A percentile compares a stretch with the other conserved stretches of the same genome.
Evolutionary conservation across 2,888 invertebrate genomes (phyloP).

Genomic region (Gasteruption jaculator): DNA sequence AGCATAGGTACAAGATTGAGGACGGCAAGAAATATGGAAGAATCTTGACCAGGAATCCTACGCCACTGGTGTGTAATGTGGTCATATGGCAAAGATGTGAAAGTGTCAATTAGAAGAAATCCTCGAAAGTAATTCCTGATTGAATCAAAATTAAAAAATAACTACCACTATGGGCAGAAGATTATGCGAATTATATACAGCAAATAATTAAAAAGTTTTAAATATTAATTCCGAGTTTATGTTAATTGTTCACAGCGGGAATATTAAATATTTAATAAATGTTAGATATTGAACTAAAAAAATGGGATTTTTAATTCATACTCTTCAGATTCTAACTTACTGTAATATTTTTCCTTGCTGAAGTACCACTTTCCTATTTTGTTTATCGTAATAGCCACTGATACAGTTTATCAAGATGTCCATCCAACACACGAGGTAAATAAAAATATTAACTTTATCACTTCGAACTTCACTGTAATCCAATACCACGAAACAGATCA

Average conservation of each 20-base stretch:
- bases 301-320: too few species aligned
- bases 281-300: too few species aligned
- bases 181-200: too few species aligned
- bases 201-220: background rate
- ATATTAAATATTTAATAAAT: too few species aligned
- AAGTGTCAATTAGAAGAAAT: conserved; percentile 34
- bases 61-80: conserved; percentile 37
- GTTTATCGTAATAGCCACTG: conserved; percentile 33
- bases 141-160: conserved; percentile 8
- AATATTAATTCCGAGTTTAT: background rate
- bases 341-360: conserved; percentile 31
- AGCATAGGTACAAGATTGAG: conserved; percentile 39
- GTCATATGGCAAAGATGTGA: conserved; percentile 44
- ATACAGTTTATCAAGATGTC: conserved; percentile 37
- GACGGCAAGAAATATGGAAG: conserved; percentile 22
- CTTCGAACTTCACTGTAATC: conserved; percentile 30
- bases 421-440: conserved; percentile 41
- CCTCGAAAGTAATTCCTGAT: conserved; percentile 32
- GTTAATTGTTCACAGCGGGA: too few species aligned
- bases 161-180: too few species aligned
- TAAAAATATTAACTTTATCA: conserved; percentile 32
- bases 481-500: conserved; percentile 36
- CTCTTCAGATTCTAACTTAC: too few species aligned
- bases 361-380: conserved; percentile 27
- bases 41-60: conserved; percentile 29